A percentile compares a stretch with the other conserved stretches of the same genome.
phyloP scores from a whole-genome alignment of 2,797 vertebrate genomes.

The Neopelma chrysocephalum region DNA sequence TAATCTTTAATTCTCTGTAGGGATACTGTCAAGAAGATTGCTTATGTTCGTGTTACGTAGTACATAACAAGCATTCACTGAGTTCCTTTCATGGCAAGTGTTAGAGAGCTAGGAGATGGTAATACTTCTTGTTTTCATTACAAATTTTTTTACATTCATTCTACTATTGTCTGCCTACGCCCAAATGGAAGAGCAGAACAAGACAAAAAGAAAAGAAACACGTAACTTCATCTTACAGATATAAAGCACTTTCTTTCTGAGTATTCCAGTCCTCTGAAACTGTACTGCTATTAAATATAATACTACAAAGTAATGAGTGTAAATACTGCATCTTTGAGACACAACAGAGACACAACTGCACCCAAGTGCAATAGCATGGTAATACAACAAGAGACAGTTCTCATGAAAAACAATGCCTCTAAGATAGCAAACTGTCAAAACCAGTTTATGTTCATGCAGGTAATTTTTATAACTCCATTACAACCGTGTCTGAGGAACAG shows the following conservation, averaged over 20 bases:
- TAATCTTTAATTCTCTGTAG: neutral
- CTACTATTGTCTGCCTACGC: neutral
- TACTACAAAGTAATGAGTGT: neutral
- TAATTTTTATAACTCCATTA: neutral
- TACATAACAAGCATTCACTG: neutral
- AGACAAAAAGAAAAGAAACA: neutral
- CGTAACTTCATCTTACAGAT: neutral
- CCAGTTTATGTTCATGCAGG: neutral
- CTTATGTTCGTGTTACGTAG: neutral
- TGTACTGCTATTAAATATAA: neutral
- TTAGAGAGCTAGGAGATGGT: neutral
- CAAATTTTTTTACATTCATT: neutral
- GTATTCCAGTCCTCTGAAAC: neutral
- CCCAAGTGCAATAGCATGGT: neutral
- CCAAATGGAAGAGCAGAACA: neutral
- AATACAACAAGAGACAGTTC: neutral
- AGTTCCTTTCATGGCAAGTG: neutral
- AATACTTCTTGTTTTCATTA: neutral
- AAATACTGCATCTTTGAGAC: neutral
- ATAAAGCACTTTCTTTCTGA: neutral
- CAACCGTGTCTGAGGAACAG: neutral
- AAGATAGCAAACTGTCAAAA: neutral
- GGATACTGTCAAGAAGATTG: neutral
- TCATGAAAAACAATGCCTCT: neutral
- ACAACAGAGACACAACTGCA: neutral